A percentile compares a stretch with the other conserved stretches of the same genome.
phyloP scores from a whole-genome alignment of 2,797 vertebrate species.

The Spinus olivaceus region DNA sequence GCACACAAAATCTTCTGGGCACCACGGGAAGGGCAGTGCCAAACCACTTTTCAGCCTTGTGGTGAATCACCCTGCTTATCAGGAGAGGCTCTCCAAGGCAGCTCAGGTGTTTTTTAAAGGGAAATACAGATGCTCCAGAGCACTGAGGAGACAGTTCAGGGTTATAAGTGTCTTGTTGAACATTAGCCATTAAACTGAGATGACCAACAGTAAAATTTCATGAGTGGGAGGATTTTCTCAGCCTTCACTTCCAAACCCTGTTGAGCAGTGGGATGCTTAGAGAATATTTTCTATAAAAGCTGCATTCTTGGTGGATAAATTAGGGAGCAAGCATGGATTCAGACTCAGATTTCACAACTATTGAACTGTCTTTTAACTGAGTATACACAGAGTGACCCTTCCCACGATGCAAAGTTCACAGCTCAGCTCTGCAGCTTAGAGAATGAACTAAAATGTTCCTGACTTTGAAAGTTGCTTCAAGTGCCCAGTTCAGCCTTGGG shows the following conservation, averaged over 20 bases:
- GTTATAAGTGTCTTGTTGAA: not conserved
- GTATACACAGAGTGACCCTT: not conserved
- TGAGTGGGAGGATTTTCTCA: not conserved
- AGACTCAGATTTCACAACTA: not conserved
- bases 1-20: not conserved
- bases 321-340: not conserved
- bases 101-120: not conserved
- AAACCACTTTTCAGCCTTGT: fast-evolving
- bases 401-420: fast-evolving
- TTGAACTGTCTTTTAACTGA: not conserved
- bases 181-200: not conserved
- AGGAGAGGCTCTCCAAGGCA: fast-evolving
- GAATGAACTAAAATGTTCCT: not conserved
- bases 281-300: not conserved
- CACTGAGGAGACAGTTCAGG: not conserved
- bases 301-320: not conserved
- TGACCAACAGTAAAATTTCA: not conserved
- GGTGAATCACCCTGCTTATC: not conserved
- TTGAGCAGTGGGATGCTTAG: not conserved
- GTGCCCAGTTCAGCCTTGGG: no score
- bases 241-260: not conserved
- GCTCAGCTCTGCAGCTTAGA: not conserved
- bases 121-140: not conserved
- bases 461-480: not conserved
- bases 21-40: not conserved